Evolutionary conservation across 1,140 invertebrate species (phyloP).

Genomic region (Heliconius hermathena): DNA sequence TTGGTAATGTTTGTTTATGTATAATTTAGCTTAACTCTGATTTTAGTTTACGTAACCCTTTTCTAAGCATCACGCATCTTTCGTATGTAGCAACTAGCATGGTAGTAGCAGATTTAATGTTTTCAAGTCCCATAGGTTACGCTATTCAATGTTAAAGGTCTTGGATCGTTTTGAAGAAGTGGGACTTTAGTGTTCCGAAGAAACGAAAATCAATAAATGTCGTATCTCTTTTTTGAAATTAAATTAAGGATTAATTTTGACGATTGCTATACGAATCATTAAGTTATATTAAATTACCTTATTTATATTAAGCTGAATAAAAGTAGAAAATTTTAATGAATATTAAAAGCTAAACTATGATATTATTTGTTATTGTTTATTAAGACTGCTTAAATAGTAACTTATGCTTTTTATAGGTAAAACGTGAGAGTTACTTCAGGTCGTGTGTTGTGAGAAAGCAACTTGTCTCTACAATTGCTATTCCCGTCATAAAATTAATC

Average conservation of each 20-base stretch:
- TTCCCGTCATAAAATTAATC: slow-evolving; percentile 50
- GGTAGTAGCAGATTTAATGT: no score
- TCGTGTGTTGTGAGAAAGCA: slow-evolving; percentile 22
- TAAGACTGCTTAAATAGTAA: neutral
- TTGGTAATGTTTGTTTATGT: neutral
- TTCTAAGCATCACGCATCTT: no score
- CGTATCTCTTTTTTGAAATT: neutral
- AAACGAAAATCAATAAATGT: neutral
- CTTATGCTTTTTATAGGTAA: neutral
- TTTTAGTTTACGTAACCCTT: neutral
- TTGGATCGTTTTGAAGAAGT: no score
- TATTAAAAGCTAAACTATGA: neutral
- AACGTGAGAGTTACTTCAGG: slow-evolving; percentile 33
- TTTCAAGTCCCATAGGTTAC: no score
- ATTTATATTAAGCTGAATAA: neutral
- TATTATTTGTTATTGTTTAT: neutral
- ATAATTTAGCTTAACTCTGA: neutral
- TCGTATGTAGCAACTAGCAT: no score
- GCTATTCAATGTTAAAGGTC: no score
- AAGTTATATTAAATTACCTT: neutral
- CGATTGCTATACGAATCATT: no score
- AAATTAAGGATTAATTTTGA: no score
- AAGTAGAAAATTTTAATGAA: neutral
- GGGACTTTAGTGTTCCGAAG: neutral
- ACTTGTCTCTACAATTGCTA: neutral